Evolutionary conservation across 2,797 vertebrate genomes (phyloP).

Genomic region (Psittacula echo): DNA sequence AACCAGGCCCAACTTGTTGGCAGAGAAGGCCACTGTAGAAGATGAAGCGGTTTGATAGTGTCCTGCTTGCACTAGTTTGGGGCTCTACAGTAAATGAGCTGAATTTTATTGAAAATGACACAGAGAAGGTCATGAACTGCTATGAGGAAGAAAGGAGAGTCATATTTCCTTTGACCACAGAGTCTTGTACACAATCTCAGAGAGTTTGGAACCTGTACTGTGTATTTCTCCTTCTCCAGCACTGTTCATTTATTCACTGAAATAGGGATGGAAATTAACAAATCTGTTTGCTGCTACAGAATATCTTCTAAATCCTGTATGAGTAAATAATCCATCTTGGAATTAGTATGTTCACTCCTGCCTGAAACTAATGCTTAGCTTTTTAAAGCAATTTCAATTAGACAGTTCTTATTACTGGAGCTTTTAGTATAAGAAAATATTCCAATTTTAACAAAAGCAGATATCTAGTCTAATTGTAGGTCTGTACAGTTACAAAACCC

Average conservation of each 20-base stretch:
- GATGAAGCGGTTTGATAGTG: not conserved
- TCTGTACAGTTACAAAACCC: not conserved
- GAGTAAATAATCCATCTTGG: slow-evolving; percentile 28
- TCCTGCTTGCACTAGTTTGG: not conserved
- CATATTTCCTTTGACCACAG: slow-evolving; percentile 26
- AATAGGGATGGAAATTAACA: slow-evolving; percentile 43
- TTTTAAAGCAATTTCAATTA: slow-evolving; percentile 9
- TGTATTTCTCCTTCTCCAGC: not conserved
- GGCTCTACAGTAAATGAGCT: not conserved
- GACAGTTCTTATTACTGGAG: not conserved
- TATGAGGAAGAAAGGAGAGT: slow-evolving; percentile 34
- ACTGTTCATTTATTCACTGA: slow-evolving; percentile 26
- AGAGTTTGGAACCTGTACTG: not conserved
- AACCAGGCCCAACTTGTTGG: not conserved
- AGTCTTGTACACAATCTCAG: not conserved
- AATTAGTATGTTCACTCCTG: not conserved
- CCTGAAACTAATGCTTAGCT: slow-evolving; percentile 1
- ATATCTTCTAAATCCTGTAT: not conserved
- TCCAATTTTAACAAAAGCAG: not conserved
- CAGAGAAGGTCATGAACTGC: slow-evolving; percentile 43
- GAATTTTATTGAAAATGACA: slow-evolving; percentile 50
- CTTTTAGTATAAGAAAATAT: not conserved
- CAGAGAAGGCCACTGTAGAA: not conserved
- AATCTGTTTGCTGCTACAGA: not conserved
- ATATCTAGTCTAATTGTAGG: not conserved